These are phyloP conservation scores for Leptobrachium ailaonicum DNA, from an alignment of 2,113 vertebrate species.

Conservation along the genomic window DNA sequence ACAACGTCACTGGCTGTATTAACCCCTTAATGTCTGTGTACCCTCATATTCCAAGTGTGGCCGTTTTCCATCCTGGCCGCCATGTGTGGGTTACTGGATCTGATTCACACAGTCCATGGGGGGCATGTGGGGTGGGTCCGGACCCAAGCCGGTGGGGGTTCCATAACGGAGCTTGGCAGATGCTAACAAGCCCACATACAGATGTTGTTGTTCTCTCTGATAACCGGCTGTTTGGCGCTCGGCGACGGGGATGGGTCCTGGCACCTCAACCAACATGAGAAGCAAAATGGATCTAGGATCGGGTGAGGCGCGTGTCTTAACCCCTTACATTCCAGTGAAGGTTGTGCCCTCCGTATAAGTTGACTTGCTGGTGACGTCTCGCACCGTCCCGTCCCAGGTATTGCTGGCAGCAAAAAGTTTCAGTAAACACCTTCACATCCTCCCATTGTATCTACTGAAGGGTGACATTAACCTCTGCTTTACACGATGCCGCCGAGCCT, in stretches of 20 bases:
- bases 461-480: no score
- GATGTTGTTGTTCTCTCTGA: constrained; percentile 34
- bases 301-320: neutral
- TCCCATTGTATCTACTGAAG: no score
- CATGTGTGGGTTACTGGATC: neutral
- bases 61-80: neutral
- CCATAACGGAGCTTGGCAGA: constrained; percentile 3
- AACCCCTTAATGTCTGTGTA: no score
- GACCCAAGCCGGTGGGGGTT: neutral
- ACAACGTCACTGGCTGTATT: no score
- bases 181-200: constrained; percentile 32
- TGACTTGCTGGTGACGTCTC: no score
- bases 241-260: neutral
- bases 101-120: neutral
- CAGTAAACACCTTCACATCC: no score
- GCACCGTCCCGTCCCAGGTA: no score
- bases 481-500: no score
- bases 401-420: no score
- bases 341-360: neutral
- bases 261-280: neutral
- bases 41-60: neutral
- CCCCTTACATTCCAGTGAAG: neutral
- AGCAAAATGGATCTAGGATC: neutral
- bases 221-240: constrained; percentile 5
- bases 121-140: constrained; percentile 7